Conservation (phyloP, 1,140 invertebrate species). For the Platyscapa corneri region DNA sequence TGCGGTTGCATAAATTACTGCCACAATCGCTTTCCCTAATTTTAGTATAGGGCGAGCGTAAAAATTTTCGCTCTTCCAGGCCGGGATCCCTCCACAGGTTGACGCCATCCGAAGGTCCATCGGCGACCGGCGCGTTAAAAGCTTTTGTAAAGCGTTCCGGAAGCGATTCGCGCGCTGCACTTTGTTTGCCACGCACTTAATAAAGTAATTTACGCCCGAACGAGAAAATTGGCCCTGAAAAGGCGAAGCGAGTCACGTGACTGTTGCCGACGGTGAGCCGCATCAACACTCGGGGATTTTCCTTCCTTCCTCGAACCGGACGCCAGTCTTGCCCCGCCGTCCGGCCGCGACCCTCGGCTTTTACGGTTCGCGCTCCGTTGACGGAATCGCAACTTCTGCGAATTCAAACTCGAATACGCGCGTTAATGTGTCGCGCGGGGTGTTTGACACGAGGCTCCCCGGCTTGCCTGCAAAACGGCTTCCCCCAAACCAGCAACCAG, state of each 20-base stretch:
- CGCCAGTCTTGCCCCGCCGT: background rate
- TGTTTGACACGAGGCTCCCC: background rate
- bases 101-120: background rate
- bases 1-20: conserved; percentile 12
- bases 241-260: background rate
- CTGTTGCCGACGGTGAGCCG: background rate
- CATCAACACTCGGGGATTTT: background rate
- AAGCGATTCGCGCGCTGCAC: conserved; percentile 22
- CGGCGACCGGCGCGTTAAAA: conserved; percentile 28
- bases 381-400: conserved; percentile 9
- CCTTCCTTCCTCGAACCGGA: too few species aligned
- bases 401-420: background rate
- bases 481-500: background rate
- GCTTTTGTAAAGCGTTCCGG: conserved; percentile 34
- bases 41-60: background rate
- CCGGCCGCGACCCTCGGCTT: background rate
- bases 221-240: conserved; percentile 31
- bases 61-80: background rate
- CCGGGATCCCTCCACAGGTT: too few species aligned
- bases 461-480: background rate
- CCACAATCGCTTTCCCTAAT: conserved; percentile 33
- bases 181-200: conserved; percentile 39
- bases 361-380: background rate
- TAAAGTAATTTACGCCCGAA: conserved; percentile 35
- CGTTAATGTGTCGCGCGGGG: too few species aligned